phyloP scores from a whole-genome alignment of 2,888 invertebrate species.

The Apamea sordens region DNA sequence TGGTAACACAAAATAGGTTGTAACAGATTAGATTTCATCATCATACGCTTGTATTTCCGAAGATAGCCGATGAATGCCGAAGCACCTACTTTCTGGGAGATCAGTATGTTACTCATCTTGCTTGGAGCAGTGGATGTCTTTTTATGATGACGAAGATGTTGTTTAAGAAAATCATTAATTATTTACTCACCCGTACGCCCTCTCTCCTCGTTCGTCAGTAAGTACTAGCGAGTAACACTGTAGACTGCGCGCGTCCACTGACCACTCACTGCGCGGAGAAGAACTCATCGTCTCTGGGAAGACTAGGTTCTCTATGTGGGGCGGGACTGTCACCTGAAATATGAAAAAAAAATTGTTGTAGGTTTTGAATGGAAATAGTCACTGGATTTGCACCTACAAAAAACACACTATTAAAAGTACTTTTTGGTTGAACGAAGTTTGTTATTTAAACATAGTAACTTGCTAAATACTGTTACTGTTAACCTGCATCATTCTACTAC shows the following conservation, averaged over 20 bases:
- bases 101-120: too few species aligned
- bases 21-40: too few species aligned
- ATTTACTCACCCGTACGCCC: conserved; percentile 86
- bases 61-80: too few species aligned
- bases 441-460: too few species aligned
- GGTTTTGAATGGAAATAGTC: background rate
- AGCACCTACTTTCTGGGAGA: too few species aligned
- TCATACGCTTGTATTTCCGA: too few species aligned
- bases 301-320: conserved; percentile 93
- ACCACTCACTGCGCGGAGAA: conserved; percentile 80
- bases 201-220: conserved; percentile 93
- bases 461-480: background rate
- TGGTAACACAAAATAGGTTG: too few species aligned
- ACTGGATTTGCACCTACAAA: background rate
- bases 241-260: conserved; percentile 80
- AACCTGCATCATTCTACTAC: background rate
- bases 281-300: conserved; percentile 93
- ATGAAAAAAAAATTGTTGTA: background rate
- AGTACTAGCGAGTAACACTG: conserved; percentile 94
- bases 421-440: too few species aligned
- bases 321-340: conserved; percentile 90
- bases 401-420: too few species aligned
- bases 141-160: too few species aligned
- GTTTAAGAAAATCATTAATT: too few species aligned
- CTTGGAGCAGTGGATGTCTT: too few species aligned